These are phyloP conservation scores for Hiodon alosoides DNA, from an alignment of 2,113 vertebrate species.

Conservation along the genomic window DNA sequence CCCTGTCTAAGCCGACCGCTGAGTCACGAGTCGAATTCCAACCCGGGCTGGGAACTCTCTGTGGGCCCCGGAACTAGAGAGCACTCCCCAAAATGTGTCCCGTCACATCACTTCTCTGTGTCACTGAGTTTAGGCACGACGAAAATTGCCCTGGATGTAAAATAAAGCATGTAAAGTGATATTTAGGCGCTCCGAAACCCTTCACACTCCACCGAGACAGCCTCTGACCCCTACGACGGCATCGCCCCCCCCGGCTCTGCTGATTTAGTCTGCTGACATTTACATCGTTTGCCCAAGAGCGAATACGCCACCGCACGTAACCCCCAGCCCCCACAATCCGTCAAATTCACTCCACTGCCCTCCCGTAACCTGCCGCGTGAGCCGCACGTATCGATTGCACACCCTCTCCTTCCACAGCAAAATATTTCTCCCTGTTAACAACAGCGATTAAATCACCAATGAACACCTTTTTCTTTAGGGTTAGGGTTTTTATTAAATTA, in stretches of 20 bases:
- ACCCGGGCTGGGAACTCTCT: too few species aligned
- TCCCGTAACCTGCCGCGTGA: not conserved
- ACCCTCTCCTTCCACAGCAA: not conserved
- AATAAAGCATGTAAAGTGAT: not conserved
- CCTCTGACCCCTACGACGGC: not conserved
- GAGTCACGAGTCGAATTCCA: too few species aligned
- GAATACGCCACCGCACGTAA: not conserved
- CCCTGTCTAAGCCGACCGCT: too few species aligned
- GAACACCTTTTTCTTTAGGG: not conserved
- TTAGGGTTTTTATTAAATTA: too few species aligned
- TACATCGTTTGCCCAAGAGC: not conserved
- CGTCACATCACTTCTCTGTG: too few species aligned
- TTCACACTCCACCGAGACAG: not conserved
- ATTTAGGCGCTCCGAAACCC: not conserved
- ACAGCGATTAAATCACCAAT: not conserved
- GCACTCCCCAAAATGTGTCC: too few species aligned
- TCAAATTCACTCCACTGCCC: not conserved
- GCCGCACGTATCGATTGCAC: not conserved
- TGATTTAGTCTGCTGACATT: not conserved
- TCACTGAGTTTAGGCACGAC: too few species aligned
- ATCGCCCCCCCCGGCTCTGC: not conserved
- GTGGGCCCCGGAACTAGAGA: too few species aligned
- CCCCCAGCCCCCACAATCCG: not conserved
- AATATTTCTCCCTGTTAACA: conserved; percentile 15
- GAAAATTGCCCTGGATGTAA: too few species aligned